Conservation (phyloP, 1,140 invertebrate genomes). For the Achroia grisella region DNA sequence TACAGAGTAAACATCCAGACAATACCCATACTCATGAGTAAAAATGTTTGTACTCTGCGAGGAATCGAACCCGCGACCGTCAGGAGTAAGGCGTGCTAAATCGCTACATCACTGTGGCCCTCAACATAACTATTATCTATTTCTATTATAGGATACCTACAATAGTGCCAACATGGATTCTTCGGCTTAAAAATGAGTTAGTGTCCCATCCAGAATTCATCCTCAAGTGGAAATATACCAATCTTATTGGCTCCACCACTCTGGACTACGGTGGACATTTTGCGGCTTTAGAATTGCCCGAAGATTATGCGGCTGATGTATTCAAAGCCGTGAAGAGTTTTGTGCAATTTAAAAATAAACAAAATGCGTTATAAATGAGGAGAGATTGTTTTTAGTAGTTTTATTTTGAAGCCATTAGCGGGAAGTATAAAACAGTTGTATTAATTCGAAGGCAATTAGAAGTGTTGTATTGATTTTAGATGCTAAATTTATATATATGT, state of each 20-base stretch:
- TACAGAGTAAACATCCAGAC: too few species aligned
- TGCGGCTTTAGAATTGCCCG: conserved; percentile 82
- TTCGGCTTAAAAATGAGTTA: conserved; percentile 73
- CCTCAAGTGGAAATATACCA: conserved; percentile 69
- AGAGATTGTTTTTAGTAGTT: conserved; percentile 3
- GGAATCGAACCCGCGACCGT: too few species aligned
- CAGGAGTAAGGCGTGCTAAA: too few species aligned
- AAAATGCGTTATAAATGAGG: conserved; percentile 1
- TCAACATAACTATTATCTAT: background rate
- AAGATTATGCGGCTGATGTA: conserved; percentile 76
- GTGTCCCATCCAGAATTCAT: conserved; percentile 70
- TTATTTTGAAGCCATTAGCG: too few species aligned
- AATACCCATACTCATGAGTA: too few species aligned
- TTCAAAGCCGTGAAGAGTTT: conserved; percentile 43
- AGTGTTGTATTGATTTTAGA: too few species aligned
- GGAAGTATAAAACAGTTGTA: too few species aligned
- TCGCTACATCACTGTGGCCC: too few species aligned
- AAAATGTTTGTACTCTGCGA: too few species aligned
- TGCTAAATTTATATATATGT: too few species aligned
- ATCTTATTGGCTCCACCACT: conserved; percentile 74
- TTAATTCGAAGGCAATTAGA: too few species aligned
- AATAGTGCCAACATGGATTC: conserved; percentile 65
- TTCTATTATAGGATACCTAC: conserved; percentile 45
- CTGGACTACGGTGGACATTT: conserved; percentile 82
- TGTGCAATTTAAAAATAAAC: conserved; percentile 17